A percentile compares a stretch with the other conserved stretches of the same genome.
These are phyloP conservation scores for Fissipunctia ypsillon DNA, from an alignment of 2,888 invertebrate genomes.

Conservation along the genomic window DNA sequence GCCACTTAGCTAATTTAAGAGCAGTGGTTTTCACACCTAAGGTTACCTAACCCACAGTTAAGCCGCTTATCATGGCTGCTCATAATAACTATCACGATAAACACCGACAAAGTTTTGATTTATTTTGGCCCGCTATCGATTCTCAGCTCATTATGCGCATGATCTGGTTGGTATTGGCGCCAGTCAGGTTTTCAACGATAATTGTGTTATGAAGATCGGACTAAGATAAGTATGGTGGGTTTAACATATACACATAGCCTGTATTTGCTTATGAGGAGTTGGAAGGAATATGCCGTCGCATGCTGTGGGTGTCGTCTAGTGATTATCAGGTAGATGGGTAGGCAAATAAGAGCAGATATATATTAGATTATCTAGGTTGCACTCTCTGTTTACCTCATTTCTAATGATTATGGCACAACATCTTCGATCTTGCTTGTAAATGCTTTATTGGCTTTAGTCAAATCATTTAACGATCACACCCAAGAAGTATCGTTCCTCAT, in stretches of 20 bases:
- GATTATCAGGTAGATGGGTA: conserved; percentile 3
- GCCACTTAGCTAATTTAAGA: conserved; percentile 81
- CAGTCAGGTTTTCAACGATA: conserved; percentile 59
- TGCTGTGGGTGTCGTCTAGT: background rate
- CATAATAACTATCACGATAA: conserved; percentile 61
- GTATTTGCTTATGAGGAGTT: conserved; percentile 43
- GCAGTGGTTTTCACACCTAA: conserved; percentile 77
- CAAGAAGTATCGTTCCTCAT: background rate
- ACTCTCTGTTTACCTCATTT: background rate
- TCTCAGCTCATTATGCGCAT: conserved; percentile 52
- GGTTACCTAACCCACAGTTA: conserved; percentile 72
- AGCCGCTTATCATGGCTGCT: conserved; percentile 71
- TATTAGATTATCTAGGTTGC: background rate
- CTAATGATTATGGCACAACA: background rate
- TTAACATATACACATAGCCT: conserved; percentile 37
- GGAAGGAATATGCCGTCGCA: conserved; percentile 11
- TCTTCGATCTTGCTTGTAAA: background rate
- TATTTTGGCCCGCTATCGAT: conserved; percentile 59
- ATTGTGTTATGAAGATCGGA: conserved; percentile 60
- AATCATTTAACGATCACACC: too few relatives aligned
- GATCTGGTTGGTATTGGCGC: conserved; percentile 59
- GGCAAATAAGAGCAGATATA: background rate
- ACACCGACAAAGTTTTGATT: conserved; percentile 61
- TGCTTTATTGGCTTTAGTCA: too few relatives aligned
- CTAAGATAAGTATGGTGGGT: conserved; percentile 45